phyloP scores from a whole-genome alignment of 2,797 vertebrate genomes.

The Rhadinocentrus ornatus region DNA sequence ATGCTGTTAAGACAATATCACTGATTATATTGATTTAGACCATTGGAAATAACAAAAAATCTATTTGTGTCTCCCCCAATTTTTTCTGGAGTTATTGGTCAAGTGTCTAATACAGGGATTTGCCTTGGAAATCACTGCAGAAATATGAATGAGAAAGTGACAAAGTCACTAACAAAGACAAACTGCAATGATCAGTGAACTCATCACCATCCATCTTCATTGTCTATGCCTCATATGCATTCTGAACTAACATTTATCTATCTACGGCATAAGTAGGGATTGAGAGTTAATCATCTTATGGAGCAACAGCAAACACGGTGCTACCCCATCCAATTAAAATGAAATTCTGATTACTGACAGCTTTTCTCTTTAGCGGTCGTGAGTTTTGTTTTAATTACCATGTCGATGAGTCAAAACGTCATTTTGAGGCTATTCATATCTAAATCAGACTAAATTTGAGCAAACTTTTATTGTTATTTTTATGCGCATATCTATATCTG shows the following conservation, averaged over 20 bases:
- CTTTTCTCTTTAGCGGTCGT: background rate
- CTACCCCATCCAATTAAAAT: background rate
- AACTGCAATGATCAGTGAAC: slow-evolving; percentile 7
- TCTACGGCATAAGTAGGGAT: background rate
- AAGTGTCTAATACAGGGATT: background rate
- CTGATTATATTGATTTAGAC: background rate
- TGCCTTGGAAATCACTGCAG: background rate
- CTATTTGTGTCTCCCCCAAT: background rate
- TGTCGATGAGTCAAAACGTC: background rate
- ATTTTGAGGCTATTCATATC: background rate
- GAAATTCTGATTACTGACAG: background rate
- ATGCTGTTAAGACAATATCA: background rate
- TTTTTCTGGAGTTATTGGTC: background rate
- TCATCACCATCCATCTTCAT: slow-evolving; percentile 18
- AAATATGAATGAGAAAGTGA: background rate
- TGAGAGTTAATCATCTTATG: slow-evolving; percentile 19
- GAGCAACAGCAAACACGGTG: slow-evolving; percentile 5
- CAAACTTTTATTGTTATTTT: background rate
- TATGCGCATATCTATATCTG: background rate
- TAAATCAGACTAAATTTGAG: background rate
- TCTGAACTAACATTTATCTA: slow-evolving; percentile 12
- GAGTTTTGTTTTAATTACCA: background rate
- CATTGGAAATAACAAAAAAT: background rate
- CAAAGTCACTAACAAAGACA: slow-evolving; percentile 17
- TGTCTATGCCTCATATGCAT: slow-evolving; percentile 1